These are phyloP conservation scores for Scolanthus callimorphus DNA, from an alignment of 92 coral and sea anemone species.

Conservation along the genomic window DNA sequence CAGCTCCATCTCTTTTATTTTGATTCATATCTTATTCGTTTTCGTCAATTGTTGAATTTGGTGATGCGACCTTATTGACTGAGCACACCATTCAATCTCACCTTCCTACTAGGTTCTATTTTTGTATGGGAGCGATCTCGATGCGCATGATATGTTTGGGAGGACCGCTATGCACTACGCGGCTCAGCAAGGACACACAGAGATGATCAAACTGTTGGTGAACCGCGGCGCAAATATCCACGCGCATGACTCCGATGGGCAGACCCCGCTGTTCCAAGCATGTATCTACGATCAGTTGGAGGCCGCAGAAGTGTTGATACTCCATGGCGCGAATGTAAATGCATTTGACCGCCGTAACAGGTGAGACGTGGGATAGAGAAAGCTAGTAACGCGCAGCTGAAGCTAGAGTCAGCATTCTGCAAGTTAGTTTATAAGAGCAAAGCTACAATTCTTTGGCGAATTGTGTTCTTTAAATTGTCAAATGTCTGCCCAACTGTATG, in stretches of 20 bases:
- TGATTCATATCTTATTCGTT: too few relatives aligned
- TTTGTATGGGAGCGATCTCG: constrained; percentile 60
- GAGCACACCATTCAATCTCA: too few relatives aligned
- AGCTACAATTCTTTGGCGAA: too few relatives aligned
- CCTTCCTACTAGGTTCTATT: constrained; percentile 27
- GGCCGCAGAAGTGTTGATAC: constrained; percentile 42
- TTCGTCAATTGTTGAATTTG: too few relatives aligned
- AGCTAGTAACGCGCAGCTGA: too few relatives aligned
- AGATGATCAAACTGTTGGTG: constrained; percentile 51
- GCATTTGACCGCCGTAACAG: constrained; percentile 30
- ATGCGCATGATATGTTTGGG: constrained; percentile 74
- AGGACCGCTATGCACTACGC: constrained; percentile 80
- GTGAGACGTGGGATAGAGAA: too few relatives aligned
- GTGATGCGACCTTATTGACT: too few relatives aligned
- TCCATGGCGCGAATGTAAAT: constrained; percentile 54
- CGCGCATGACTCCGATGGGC: constrained; percentile 65
- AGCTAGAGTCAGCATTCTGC: too few relatives aligned
- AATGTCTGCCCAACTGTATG: too few relatives aligned
- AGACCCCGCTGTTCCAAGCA: constrained; percentile 69
- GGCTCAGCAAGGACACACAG: constrained; percentile 73
- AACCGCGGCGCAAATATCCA: constrained; percentile 59
- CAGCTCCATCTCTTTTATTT: too few relatives aligned
- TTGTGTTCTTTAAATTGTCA: too few relatives aligned
- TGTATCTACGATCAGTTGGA: constrained; percentile 58
- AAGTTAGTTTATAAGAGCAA: too few relatives aligned